These are phyloP conservation scores for Patella caerulea DNA, from an alignment of 2,888 invertebrate genomes.

Conservation along the genomic window DNA sequence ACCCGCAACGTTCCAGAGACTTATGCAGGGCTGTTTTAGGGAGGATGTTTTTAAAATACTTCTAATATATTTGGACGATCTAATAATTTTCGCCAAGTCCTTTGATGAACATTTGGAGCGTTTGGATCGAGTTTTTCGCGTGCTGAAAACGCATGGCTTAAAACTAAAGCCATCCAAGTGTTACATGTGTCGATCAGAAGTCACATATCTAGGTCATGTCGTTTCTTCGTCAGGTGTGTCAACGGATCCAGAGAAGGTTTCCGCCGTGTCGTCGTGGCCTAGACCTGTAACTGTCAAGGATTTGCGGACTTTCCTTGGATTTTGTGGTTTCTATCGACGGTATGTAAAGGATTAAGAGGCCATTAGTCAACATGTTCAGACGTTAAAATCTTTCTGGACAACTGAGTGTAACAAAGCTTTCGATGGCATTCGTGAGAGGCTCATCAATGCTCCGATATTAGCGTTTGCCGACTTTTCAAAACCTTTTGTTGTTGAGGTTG, in stretches of 20 bases:
- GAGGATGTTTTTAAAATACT: constrained; percentile 21
- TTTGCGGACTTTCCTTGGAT: too few relatives aligned
- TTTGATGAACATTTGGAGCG: constrained; percentile 22
- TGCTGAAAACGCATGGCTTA: constrained; percentile 19
- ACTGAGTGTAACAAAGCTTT: too few relatives aligned
- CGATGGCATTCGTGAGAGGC: too few relatives aligned
- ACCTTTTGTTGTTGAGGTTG: too few relatives aligned
- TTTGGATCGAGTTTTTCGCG: constrained; percentile 15
- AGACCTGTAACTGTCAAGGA: too few relatives aligned
- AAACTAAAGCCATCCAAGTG: constrained; percentile 27
- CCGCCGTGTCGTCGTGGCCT: too few relatives aligned
- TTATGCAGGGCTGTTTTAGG: constrained; percentile 25
- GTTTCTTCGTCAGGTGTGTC: constrained; percentile 16
- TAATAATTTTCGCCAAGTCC: constrained; percentile 17
- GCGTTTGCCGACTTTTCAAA: too few relatives aligned
- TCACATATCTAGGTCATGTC: constrained; percentile 23
- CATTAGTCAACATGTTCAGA: too few relatives aligned
- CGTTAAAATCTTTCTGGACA: too few relatives aligned
- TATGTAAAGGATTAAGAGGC: too few relatives aligned
- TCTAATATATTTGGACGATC: constrained; percentile 23
- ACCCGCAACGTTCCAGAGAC: constrained; percentile 17
- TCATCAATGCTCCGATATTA: too few relatives aligned
- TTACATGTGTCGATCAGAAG: constrained; percentile 8
- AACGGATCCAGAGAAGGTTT: constrained; percentile 7
- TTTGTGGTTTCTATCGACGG: too few relatives aligned